Percentiles rank a stretch among this genome's conserved stretches.
Evolutionary conservation across 1,140 invertebrate genomes (phyloP).

Genomic region (Probaryconus sp.): DNA sequence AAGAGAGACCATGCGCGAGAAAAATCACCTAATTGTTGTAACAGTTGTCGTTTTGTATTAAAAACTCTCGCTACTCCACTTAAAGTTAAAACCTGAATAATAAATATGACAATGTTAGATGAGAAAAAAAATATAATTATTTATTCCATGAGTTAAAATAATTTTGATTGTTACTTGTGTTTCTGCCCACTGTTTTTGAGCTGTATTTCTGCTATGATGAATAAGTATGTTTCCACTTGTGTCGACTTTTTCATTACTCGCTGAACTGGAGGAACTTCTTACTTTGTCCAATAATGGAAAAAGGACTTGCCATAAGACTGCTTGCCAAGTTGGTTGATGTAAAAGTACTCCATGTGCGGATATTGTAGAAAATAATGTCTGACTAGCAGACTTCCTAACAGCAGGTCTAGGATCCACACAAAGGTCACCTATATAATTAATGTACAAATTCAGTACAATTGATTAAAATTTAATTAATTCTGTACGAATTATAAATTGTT

Average conservation of each 20-base stretch:
- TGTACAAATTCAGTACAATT: not conserved
- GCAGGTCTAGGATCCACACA: constrained; percentile 97
- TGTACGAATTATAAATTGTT: constrained; percentile 6
- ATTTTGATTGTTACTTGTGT: constrained; percentile 85
- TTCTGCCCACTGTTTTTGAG: constrained; percentile 99
- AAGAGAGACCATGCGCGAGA: constrained; percentile 94
- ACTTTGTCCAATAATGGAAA: constrained; percentile 97
- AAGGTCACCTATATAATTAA: constrained; percentile 83
- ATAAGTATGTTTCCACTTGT: constrained; percentile 96
- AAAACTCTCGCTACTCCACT: constrained; percentile 89
- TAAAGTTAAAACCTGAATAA: constrained; percentile 82
- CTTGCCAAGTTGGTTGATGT: constrained; percentile 93
- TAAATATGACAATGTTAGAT: not conserved
- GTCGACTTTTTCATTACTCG: constrained; percentile 96
- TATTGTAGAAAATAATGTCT: constrained; percentile 98
- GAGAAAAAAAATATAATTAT: too few relatives aligned
- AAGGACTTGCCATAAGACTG: constrained; percentile 93
- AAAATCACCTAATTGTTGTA: constrained; percentile 93
- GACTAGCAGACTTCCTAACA: constrained; percentile 97
- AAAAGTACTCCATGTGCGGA: constrained; percentile 94
- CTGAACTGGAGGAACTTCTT: constrained; percentile 90
- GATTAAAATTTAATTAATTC: not conserved
- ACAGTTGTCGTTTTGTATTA: constrained; percentile 91
- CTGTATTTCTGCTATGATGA: constrained; percentile 98
- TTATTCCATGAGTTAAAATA: not conserved